Conservation (phyloP, 2,113 vertebrate genomes). For the Chascanopsetta lugubris region DNA sequence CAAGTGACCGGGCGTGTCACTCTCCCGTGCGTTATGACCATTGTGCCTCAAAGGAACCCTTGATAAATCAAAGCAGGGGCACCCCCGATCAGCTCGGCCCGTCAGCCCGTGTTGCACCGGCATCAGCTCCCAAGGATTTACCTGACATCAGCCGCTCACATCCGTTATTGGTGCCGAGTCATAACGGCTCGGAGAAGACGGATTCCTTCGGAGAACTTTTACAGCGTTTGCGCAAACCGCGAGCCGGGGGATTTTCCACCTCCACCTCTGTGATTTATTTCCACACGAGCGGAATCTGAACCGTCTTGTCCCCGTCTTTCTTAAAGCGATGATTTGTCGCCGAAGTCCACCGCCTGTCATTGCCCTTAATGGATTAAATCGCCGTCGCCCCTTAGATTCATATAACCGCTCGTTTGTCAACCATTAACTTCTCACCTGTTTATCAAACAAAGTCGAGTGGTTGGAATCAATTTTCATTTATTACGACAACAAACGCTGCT, state of each 20-base stretch:
- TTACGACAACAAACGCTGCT: neutral
- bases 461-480: neutral
- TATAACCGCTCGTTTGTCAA: neutral
- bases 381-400: neutral
- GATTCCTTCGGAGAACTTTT: neutral
- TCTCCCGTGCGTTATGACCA: conserved; percentile 13
- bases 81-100: conserved; percentile 3
- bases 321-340: neutral
- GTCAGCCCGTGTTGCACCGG: conserved; percentile 15
- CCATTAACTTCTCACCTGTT: conserved; percentile 3
- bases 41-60: conserved; percentile 21
- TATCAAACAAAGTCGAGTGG: neutral
- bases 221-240: conserved; percentile 19
- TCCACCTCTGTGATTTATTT: neutral
- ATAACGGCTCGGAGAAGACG: conserved; percentile 19
- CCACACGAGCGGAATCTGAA: conserved; percentile 15
- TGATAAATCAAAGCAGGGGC: conserved; percentile 34
- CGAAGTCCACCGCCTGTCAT: neutral
- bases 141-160: conserved; percentile 13
- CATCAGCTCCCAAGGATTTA: conserved; percentile 15
- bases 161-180: conserved; percentile 29
- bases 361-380: neutral
- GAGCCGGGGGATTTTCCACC: neutral
- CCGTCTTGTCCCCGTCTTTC: neutral
- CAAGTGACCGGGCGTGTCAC: too few relatives aligned